Evolutionary conservation across 2,888 invertebrate species (phyloP).

Genomic region (Carcina quercana): DNA sequence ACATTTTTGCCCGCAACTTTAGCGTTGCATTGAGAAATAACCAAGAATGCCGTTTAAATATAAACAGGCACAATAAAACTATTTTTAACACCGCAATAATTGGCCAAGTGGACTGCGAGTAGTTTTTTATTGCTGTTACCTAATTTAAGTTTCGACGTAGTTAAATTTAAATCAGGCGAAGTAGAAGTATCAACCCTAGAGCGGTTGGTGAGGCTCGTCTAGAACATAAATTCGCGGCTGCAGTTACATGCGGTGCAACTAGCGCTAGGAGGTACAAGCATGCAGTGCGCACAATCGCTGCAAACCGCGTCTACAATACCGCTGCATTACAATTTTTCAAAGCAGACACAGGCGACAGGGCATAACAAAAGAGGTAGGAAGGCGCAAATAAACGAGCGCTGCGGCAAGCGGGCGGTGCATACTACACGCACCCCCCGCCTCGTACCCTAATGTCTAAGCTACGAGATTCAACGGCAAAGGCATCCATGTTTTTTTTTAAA

Average conservation of each 20-base stretch:
- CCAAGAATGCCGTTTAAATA: too few relatives aligned
- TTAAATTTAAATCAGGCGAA: too few relatives aligned
- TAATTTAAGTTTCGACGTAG: too few relatives aligned
- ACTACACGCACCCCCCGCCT: constrained; percentile 40
- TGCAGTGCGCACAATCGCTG: constrained; percentile 51
- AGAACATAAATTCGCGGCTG: constrained; percentile 32
- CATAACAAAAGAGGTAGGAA: constrained; percentile 69
- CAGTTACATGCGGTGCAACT: constrained; percentile 17
- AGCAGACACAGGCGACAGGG: constrained; percentile 65
- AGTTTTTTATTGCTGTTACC: too few relatives aligned
- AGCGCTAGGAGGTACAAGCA: constrained; percentile 12
- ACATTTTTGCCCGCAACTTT: too few relatives aligned
- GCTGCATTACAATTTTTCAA: constrained; percentile 71
- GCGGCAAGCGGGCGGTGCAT: constrained; percentile 49
- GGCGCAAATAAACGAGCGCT: constrained; percentile 68
- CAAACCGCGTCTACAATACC: constrained; percentile 56
- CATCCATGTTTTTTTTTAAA: too few relatives aligned
- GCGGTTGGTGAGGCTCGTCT: neutral
- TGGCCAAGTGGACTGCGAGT: too few relatives aligned
- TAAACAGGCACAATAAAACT: too few relatives aligned
- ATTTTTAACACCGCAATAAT: too few relatives aligned
- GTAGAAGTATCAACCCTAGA: too few relatives aligned
- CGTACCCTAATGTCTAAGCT: constrained; percentile 5
- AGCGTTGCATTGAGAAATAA: too few relatives aligned
- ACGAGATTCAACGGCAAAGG: neutral